Evolutionary conservation across 2,797 vertebrate species (phyloP).

Genomic region (Muraenolepis orangiensis): DNA sequence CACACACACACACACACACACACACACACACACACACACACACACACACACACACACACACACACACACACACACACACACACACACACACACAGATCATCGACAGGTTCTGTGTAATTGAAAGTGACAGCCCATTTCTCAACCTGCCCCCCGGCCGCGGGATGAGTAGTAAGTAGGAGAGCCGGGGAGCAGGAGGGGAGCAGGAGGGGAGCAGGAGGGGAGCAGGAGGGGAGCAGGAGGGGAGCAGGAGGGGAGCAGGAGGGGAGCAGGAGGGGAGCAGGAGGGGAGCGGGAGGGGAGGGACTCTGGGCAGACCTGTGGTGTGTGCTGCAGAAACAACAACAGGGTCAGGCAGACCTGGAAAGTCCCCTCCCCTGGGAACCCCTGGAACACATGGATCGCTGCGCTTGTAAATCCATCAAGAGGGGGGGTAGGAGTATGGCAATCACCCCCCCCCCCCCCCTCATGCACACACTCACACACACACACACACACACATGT

Average conservation of each 20-base stretch:
- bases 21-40: neutral
- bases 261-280: neutral
- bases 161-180: neutral
- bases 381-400: neutral
- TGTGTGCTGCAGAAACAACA: neutral
- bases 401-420: neutral
- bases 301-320: neutral
- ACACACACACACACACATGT: neutral
- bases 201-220: neutral
- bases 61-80: neutral
- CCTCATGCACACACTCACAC: neutral
- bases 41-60: neutral
- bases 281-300: neutral
- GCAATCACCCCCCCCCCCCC: neutral
- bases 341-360: neutral
- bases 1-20: neutral
- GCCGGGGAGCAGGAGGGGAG: neutral
- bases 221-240: neutral
- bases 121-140: neutral
- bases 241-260: neutral
- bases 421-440: neutral
- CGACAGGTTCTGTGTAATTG: neutral
- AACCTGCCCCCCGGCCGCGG: neutral
- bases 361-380: neutral
- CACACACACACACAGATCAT: constrained; percentile 4